Conservation (phyloP, 1,140 invertebrate genomes). For the Cydia fagiglandana region DNA sequence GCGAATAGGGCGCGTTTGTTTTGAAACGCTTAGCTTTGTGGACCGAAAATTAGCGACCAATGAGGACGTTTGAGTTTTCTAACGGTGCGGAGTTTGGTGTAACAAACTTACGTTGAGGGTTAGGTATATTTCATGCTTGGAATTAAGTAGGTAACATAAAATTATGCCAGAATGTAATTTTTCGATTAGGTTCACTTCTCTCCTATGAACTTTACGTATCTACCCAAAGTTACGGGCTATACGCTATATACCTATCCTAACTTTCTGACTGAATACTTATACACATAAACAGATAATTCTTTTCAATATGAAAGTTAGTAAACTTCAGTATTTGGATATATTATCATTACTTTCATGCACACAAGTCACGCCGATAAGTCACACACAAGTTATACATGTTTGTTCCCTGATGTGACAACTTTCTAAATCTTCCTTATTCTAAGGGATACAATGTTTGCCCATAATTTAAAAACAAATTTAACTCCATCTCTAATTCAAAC, state of each 20-base stretch:
- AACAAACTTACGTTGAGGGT: neutral
- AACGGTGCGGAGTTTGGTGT: neutral
- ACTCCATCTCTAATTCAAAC: slow-evolving; percentile 75
- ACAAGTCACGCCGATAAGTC: no score
- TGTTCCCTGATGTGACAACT: no score
- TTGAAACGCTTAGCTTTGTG: slow-evolving; percentile 41
- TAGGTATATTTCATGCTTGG: neutral
- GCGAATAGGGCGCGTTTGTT: slow-evolving; percentile 53
- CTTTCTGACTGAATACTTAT: no score
- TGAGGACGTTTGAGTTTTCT: neutral
- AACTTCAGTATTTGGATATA: neutral
- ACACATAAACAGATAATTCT: no score
- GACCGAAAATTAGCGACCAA: slow-evolving; percentile 31
- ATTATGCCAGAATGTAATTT: no score
- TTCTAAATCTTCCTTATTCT: neutral
- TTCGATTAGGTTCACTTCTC: no score
- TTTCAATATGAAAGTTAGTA: neutral
- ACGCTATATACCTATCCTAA: no score
- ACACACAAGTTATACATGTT: no score
- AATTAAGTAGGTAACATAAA: no score
- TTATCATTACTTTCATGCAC: no score
- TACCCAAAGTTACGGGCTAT: no score
- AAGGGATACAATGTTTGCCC: neutral
- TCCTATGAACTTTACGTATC: no score
- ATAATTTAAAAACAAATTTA: slow-evolving; percentile 51